Conservation (phyloP, 2,888 invertebrate species). For the Heliconius ismenius region DNA sequence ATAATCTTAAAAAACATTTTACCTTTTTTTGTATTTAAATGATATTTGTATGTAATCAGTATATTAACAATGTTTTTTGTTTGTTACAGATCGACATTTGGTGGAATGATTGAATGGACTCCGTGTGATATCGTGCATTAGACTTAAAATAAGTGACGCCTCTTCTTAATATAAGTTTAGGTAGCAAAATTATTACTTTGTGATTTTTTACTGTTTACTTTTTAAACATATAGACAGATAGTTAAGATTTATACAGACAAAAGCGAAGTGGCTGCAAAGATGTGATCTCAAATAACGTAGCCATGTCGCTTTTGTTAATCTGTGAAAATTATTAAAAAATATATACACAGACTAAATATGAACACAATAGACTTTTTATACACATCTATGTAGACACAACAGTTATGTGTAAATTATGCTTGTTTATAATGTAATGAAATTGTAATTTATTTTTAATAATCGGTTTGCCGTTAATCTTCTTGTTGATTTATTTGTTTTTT, state of each 20-base stretch:
- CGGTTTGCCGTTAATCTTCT: conserved; percentile 13
- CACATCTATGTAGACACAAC: conserved; percentile 4
- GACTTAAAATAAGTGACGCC: conserved; percentile 57
- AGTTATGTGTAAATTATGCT: conserved; percentile 14
- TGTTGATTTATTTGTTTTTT: conserved; percentile 7
- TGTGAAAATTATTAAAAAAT: conserved; percentile 20
- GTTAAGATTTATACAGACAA: conserved; percentile 47
- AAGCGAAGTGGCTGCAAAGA: conserved; percentile 58
- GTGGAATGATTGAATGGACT: conserved; percentile 49
- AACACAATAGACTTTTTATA: conserved; percentile 20
- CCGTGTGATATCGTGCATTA: conserved; percentile 74
- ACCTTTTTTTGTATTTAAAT: too few relatives aligned
- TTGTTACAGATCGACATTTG: conserved; percentile 66
- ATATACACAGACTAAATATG: conserved; percentile 17
- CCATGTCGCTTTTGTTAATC: conserved; percentile 46
- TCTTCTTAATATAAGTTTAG: conserved; percentile 63
- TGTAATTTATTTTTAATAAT: conserved; percentile 24
- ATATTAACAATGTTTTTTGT: conserved; percentile 39
- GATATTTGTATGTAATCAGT: not conserved
- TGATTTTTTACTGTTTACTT: conserved; percentile 66
- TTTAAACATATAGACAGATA: conserved; percentile 61
- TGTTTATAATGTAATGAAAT: conserved; percentile 20
- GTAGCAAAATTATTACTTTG: conserved; percentile 72
- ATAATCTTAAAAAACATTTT: too few relatives aligned
- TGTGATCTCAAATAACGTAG: conserved; percentile 73